Evolutionary conservation across 2,797 vertebrate genomes (phyloP).

Genomic region (Psittacula derbiana): DNA sequence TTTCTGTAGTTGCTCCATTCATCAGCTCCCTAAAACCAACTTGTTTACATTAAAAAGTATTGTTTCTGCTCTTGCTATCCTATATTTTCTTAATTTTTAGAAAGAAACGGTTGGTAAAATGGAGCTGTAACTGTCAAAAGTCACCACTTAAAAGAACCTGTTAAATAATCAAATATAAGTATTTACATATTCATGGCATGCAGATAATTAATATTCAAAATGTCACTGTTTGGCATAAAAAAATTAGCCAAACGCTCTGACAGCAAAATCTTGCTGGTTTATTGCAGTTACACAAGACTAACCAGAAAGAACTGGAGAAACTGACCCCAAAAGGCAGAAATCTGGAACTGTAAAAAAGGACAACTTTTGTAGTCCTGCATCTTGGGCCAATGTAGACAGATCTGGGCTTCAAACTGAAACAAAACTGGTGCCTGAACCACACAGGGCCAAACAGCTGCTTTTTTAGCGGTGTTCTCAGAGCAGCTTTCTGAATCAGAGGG

Average conservation of each 20-base stretch:
- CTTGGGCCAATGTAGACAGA: background rate
- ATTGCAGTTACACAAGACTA: background rate
- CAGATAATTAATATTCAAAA: background rate
- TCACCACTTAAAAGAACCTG: background rate
- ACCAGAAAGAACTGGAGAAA: background rate
- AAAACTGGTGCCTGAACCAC: background rate
- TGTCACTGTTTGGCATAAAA: background rate
- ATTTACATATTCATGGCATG: background rate
- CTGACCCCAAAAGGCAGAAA: background rate
- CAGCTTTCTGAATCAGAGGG: background rate
- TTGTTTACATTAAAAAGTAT: background rate
- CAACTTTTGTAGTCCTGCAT: background rate
- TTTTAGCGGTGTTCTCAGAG: background rate
- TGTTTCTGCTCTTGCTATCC: background rate
- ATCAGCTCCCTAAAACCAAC: background rate
- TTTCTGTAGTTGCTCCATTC: background rate
- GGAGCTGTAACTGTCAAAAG: background rate
- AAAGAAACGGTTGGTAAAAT: background rate
- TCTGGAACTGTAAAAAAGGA: background rate
- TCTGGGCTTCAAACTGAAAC: background rate
- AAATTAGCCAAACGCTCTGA: background rate
- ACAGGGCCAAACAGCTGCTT: rapidly evolving
- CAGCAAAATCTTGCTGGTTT: background rate
- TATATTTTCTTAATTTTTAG: background rate
- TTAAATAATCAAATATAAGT: background rate